Percentiles rank a stretch among this genome's conserved stretches.
phyloP scores from a whole-genome alignment of 2,797 vertebrate genomes.

The Myotis vivesi region DNA sequence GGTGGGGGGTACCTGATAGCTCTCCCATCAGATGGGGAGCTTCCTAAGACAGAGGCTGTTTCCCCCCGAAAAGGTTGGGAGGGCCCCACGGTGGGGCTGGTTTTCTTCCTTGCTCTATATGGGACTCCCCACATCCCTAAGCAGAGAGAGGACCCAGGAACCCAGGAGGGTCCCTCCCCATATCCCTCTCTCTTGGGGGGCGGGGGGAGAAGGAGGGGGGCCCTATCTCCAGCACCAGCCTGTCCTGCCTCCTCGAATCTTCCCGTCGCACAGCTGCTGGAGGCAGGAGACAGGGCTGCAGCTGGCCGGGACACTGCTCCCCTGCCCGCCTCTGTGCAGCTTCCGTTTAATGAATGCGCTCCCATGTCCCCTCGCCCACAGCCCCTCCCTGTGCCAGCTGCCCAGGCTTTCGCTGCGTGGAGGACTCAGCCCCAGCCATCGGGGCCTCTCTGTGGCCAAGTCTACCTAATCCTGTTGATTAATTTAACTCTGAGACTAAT shows the following conservation, averaged over 20 bases:
- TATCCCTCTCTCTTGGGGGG: not conserved
- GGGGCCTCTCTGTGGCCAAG: conserved; percentile 66
- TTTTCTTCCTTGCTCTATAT: not conserved
- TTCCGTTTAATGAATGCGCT: conserved; percentile 72
- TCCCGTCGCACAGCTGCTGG: not conserved
- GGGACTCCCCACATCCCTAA: not conserved
- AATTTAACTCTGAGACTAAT: conserved; percentile 88
- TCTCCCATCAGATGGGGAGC: not conserved
- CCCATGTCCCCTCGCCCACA: conserved; percentile 3
- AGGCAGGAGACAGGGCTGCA: not conserved
- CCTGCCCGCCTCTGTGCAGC: not conserved
- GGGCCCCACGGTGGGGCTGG: too few relatives aligned
- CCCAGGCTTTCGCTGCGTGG: conserved; percentile 52
- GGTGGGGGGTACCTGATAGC: too few relatives aligned
- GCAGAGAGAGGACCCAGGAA: not conserved
- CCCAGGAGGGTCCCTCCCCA: not conserved
- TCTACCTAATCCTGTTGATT: conserved; percentile 90
- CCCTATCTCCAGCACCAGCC: not conserved
- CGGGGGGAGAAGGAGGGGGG: too few relatives aligned
- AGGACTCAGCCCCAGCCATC: conserved; percentile 64
- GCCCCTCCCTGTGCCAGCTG: conserved; percentile 42
- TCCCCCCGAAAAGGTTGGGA: not conserved
- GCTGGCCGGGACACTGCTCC: not conserved
- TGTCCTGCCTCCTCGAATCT: too few relatives aligned
- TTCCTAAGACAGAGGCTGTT: not conserved